phyloP scores from a whole-genome alignment of 2,888 invertebrate species.

The Penaeus monodon region DNA sequence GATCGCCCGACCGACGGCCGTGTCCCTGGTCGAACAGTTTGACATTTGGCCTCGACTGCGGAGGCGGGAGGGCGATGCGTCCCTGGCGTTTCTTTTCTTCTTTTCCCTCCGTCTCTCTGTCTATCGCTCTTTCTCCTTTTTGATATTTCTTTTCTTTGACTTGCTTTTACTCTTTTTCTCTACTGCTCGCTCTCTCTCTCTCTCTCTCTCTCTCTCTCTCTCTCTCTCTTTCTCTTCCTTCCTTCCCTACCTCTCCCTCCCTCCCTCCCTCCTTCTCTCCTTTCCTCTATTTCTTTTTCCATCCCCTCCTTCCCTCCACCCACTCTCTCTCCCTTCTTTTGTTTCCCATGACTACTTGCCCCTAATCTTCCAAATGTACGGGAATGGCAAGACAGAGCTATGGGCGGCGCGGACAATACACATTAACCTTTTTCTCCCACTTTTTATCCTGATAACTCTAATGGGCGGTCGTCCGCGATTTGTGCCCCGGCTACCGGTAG shows the following conservation, averaged over 20 bases:
- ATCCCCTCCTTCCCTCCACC: background rate
- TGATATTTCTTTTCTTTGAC: background rate
- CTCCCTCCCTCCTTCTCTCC: background rate
- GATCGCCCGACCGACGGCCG: background rate
- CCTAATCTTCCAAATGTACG: background rate
- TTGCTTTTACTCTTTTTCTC: background rate
- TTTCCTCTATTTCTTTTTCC: background rate
- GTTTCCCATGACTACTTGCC: background rate
- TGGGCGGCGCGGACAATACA: too few relatives aligned
- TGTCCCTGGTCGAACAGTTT: slow-evolving; percentile 10
- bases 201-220: too few relatives aligned
- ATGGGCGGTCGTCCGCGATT: too few relatives aligned
- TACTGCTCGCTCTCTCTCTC: too few relatives aligned
- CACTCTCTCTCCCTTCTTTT: background rate
- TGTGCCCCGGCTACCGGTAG: too few relatives aligned
- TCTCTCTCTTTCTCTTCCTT: background rate
- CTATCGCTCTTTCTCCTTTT: background rate
- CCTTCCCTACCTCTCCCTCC: slow-evolving; percentile 1
- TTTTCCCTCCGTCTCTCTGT: background rate
- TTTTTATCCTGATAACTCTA: too few relatives aligned
- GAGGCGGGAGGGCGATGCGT: too few relatives aligned
- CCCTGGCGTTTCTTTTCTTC: too few relatives aligned
- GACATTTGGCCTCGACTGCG: slow-evolving; percentile 14
- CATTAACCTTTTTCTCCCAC: too few relatives aligned
- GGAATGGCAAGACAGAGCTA: too few relatives aligned